Base-by-base conservation (phyloP, 1,140 invertebrate genomes). In the Geopemphigus sp. region DNA sequence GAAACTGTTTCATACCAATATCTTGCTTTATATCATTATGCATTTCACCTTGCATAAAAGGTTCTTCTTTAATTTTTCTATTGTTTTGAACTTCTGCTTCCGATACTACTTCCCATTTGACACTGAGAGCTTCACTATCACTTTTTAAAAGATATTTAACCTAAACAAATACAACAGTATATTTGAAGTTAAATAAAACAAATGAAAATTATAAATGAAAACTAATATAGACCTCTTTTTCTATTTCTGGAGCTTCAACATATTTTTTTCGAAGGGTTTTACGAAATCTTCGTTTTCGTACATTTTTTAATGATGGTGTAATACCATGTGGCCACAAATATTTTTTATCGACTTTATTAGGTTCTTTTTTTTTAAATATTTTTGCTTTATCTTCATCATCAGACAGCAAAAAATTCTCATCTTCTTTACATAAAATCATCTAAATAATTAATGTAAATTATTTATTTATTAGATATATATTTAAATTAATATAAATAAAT, bases 231-330 rank as follows among this genome's bases (percentile, higher is more conserved):
- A 94, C 92, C 88, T 98, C 97, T 86, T 98, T 98, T 85, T 99
- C 97, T 83, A 98, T 97, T 87, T 98, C 97, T 1, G 96, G 96
- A 64, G 95, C 95, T 87, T 99, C 97, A 1, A 96, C 93, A 86
- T 95, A 96, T 83, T 98, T 98, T 86, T 98, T 98, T 84, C 95
- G 96, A 19, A 98, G 86, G 0, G 95, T 98, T 88, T 98, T 98
- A 63, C 97, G 89, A 84, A 98, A 99, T 82, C 97, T 89, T 82
- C 95, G 88, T 83, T 94, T 94, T 19, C 96, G 88, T 0, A 97
- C 95, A 88, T 98, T 98, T 87, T 98, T 98, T 29, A 96, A 88
- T 4, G 97, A 95, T 5, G 95, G 95, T 8, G 95, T 96, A 24
- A 98, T 88, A 54, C 96, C 96, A 87, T 98, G 96, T 6, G 95